Evolutionary conservation across 1,140 invertebrate species (phyloP).

Genomic region (Calosoma granatense): DNA sequence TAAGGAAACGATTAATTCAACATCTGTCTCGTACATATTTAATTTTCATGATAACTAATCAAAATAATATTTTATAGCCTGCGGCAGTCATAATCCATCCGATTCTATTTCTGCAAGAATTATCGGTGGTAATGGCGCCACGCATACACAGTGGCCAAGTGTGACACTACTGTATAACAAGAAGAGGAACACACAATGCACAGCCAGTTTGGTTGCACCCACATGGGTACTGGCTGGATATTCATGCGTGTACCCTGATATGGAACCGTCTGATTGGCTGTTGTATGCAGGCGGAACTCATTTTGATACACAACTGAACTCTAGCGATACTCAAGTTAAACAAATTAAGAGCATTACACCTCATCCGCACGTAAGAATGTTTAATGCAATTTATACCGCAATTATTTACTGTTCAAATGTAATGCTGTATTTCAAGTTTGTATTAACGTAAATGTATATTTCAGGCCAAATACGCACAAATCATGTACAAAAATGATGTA

Average conservation of each 20-base stretch:
- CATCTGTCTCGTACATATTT: too few relatives aligned
- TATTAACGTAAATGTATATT: constrained; percentile 12
- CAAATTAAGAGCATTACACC: constrained; percentile 39
- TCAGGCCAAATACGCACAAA: constrained; percentile 49
- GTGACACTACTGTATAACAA: constrained; percentile 43
- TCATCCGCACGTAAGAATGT: constrained; percentile 35
- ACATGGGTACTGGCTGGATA: constrained; percentile 47
- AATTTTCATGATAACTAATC: constrained; percentile 9
- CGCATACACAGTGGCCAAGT: constrained; percentile 44
- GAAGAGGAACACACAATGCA: constrained; percentile 42
- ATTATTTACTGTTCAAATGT: not conserved
- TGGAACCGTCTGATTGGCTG: constrained; percentile 26
- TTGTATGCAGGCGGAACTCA: constrained; percentile 38
- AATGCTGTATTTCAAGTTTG: not conserved
- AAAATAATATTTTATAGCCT: too few relatives aligned
- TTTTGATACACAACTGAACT: constrained; percentile 25
- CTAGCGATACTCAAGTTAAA: constrained; percentile 25
- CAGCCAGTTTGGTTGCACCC: constrained; percentile 46
- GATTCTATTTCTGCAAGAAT: constrained; percentile 35
- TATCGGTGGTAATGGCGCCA: constrained; percentile 39
- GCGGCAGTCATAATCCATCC: constrained; percentile 36
- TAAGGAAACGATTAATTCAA: too few relatives aligned
- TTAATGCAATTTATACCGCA: not conserved
- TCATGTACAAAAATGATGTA: constrained; percentile 48
- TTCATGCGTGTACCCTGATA: constrained; percentile 37